Conservation (phyloP, 1,140 invertebrate species). For the Achroia grisella region DNA sequence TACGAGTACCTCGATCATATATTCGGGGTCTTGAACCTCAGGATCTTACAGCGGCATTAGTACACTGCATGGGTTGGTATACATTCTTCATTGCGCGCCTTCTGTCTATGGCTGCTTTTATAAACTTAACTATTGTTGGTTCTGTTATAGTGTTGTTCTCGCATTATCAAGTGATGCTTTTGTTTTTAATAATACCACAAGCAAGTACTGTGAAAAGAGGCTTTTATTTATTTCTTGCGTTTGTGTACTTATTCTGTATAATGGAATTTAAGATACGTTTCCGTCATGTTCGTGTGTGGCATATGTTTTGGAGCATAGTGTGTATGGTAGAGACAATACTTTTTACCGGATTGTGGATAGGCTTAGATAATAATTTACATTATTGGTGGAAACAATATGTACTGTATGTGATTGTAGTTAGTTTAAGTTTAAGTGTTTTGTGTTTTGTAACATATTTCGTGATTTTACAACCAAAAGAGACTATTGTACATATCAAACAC, state of each 20-base stretch:
- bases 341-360: slow-evolving; percentile 79
- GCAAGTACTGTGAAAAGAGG: slow-evolving; percentile 68
- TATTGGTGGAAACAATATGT: slow-evolving; percentile 77
- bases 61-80: slow-evolving; percentile 83
- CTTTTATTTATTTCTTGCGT: slow-evolving; percentile 79
- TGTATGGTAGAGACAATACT: slow-evolving; percentile 78
- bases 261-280: slow-evolving; percentile 86
- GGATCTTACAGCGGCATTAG: slow-evolving; percentile 77
- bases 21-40: slow-evolving; percentile 79
- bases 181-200: slow-evolving; percentile 76
- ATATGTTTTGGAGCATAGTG: slow-evolving; percentile 77
- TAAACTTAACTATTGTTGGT: slow-evolving; percentile 77
- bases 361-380: slow-evolving; percentile 72
- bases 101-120: slow-evolving; percentile 80
- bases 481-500: slow-evolving; percentile 53
- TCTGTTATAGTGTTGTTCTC: slow-evolving; percentile 73
- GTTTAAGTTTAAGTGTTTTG: slow-evolving; percentile 63
- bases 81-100: slow-evolving; percentile 79
- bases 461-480: slow-evolving; percentile 73
- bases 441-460: slow-evolving; percentile 74
- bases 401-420: slow-evolving; percentile 69
- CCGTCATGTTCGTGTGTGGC: slow-evolving; percentile 78
- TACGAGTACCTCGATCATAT: slow-evolving; percentile 35
- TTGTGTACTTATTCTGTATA: slow-evolving; percentile 82
- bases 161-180: slow-evolving; percentile 77